Evolutionary conservation across 2,888 invertebrate species (phyloP).

Genomic region (Lochmaea crataegi): DNA sequence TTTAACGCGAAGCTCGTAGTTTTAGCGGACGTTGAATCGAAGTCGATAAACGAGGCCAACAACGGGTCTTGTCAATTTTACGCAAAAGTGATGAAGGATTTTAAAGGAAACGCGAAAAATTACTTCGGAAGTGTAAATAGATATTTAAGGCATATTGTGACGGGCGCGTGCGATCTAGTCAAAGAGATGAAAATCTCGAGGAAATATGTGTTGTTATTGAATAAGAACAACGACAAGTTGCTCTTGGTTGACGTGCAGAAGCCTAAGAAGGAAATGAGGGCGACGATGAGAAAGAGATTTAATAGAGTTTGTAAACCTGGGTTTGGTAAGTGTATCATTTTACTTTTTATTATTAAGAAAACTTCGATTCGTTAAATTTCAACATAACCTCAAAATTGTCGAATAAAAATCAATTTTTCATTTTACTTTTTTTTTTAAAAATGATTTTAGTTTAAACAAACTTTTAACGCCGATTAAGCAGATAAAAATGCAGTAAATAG

Average conservation of each 20-base stretch:
- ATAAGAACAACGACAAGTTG: slow-evolving; percentile 7
- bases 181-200: slow-evolving; percentile 25
- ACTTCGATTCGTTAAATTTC: no score
- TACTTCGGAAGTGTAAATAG: slow-evolving; percentile 22
- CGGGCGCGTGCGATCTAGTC: slow-evolving; percentile 31
- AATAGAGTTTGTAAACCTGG: slow-evolving; percentile 29
- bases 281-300: slow-evolving; percentile 15
- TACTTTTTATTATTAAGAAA: no score
- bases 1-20: slow-evolving; percentile 75
- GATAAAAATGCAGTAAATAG: no score
- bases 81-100: slow-evolving; percentile 73
- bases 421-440: no score
- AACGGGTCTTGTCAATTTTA: slow-evolving; percentile 57
- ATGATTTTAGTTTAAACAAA: no score
- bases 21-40: slow-evolving; percentile 74
- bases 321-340: slow-evolving; percentile 35
- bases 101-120: slow-evolving; percentile 67
- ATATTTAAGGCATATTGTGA: slow-evolving; percentile 23
- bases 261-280: slow-evolving; percentile 22
- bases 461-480: no score
- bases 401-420: no score
- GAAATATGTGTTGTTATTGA: slow-evolving; percentile 34
- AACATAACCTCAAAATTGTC: no score
- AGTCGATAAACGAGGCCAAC: slow-evolving; percentile 62
- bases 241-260: slow-evolving; percentile 21